Conservation (phyloP, 2,888 invertebrate species). For the Lymantria monacha region DNA sequence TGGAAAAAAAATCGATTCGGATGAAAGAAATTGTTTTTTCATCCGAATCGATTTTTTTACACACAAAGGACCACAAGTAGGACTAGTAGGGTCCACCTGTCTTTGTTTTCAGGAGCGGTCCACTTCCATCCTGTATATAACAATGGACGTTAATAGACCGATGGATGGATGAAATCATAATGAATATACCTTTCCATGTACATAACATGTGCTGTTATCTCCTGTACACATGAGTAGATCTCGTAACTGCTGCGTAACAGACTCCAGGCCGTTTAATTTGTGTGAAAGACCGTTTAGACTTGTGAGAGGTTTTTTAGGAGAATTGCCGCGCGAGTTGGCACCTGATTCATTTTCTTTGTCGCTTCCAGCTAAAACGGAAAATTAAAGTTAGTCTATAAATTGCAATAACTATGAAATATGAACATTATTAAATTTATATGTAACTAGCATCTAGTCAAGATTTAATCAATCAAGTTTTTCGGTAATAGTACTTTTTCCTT, state of each 20-base stretch:
- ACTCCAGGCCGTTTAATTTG: conserved; percentile 52
- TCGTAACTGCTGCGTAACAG: conserved; percentile 55
- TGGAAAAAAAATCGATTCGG: too few species aligned
- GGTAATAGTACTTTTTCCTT: too few species aligned
- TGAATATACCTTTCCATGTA: conserved; percentile 84
- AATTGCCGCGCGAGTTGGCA: conserved; percentile 64
- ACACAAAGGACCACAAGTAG: too few species aligned
- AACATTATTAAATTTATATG: background rate
- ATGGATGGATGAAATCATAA: too few species aligned
- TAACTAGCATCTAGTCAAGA: too few species aligned
- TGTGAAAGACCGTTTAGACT: conserved; percentile 57
- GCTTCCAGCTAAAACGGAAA: conserved; percentile 73
- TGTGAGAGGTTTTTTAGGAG: conserved; percentile 66
- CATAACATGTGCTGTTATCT: conserved; percentile 85
- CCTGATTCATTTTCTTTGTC: conserved; percentile 85
- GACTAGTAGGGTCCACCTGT: too few species aligned
- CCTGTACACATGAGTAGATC: conserved; percentile 87
- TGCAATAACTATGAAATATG: background rate
- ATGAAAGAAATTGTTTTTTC: too few species aligned
- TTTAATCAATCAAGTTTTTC: too few species aligned
- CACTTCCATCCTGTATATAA: too few species aligned
- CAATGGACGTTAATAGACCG: too few species aligned
- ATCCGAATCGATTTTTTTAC: too few species aligned
- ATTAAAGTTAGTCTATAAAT: background rate
- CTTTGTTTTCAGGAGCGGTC: too few species aligned